These are phyloP conservation scores for Campylomormyrus tamandua DNA, from an alignment of 2,113 vertebrate genomes.

Conservation along the genomic window DNA sequence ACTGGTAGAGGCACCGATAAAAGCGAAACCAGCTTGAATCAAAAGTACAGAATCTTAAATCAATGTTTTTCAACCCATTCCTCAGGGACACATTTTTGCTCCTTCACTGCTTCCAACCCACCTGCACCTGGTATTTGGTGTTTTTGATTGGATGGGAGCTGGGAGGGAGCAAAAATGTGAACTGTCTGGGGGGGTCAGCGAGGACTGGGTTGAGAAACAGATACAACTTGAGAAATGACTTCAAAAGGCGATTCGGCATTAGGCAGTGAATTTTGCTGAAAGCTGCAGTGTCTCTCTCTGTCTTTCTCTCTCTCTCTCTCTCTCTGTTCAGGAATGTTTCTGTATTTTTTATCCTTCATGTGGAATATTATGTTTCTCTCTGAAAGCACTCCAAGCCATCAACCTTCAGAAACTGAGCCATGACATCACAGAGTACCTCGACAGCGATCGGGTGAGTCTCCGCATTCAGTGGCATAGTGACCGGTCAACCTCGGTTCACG, in stretches of 20 bases:
- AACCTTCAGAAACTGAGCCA: constrained; percentile 78
- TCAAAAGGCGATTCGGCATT: neutral
- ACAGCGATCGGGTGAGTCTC: constrained; percentile 60
- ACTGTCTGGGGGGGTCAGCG: neutral
- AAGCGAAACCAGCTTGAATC: neutral
- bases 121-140: neutral
- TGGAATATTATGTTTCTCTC: neutral
- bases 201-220: neutral
- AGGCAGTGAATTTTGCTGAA: neutral
- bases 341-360: neutral
- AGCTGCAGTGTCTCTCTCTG: neutral
- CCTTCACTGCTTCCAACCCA: neutral
- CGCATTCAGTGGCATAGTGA: neutral
- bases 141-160: neutral
- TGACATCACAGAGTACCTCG: constrained; percentile 60
- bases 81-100: neutral
- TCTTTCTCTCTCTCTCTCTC: neutral
- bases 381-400: constrained; percentile 66
- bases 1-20: neutral
- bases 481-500: neutral
- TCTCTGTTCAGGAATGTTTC: neutral
- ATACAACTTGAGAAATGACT: neutral
- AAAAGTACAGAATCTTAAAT: neutral
- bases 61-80: neutral
- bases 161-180: neutral